Evolutionary conservation across 2,888 invertebrate species (phyloP), one percentile per base, ranked within the genome.

Genomic region (Tenthredo livida): DNA sequence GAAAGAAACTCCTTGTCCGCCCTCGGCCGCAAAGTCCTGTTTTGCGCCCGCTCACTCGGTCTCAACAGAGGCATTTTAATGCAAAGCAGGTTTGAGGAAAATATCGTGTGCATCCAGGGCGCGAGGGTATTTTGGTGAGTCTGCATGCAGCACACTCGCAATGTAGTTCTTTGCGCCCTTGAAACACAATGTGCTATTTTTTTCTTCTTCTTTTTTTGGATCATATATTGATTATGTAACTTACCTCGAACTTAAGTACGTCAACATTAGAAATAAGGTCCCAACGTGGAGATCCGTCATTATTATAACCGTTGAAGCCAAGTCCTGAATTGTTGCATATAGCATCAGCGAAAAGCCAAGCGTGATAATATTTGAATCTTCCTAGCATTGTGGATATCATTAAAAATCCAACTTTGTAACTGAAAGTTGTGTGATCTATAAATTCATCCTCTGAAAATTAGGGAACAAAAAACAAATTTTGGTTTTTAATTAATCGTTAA

Each of bases 271-370:
- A 97, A 91, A 98, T 96, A 87, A 97, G 96, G 93, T 99, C 98
- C 99, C 99, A 99, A 90, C 96, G 96, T 1, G 97, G 94, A 75
- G 95, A 94, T 67, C 97, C 98, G 86, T 96, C 94, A 78, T 95
- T 94, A 90, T 97, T 96, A 92, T 96, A 97, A 0, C 99, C 99
- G 90, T 95, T 95, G 91, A 97, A 98, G 21, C 98, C 98, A 91
- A 99, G 95, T 0, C 99, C 99, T 29, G 97, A 97, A 92, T 98
- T 97, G 93, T 99, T 99, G 93, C 98, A 98, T 88, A 99, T 97
- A 0, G 98, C 98, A 93, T 99, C 99, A 7, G 98, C 98, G 90
- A 99, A 95, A 85, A 98, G 95, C 99, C 99, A 99, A n/a, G 98
- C 99, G 93, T 98, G 97, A 94, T 99, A 99, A 94, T 99, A 99